Conservation (phyloP, 2,113 vertebrate species). For the Rallus limicola region DNA sequence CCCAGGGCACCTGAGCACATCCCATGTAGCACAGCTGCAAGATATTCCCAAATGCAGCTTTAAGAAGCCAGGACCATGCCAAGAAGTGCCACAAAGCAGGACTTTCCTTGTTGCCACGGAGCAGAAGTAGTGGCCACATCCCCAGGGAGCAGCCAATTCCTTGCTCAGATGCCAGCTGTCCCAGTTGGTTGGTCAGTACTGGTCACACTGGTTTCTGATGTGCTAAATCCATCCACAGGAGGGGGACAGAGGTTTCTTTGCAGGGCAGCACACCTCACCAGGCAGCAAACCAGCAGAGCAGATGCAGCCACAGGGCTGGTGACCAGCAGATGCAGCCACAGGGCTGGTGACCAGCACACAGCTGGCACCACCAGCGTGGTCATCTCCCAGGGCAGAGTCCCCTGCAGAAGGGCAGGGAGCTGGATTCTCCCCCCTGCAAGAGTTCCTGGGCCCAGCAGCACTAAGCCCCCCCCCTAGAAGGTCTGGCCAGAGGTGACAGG, state of each 20-base stretch:
- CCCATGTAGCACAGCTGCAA: accelerated
- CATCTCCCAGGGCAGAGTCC: accelerated
- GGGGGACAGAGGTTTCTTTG: accelerated
- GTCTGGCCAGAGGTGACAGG: accelerated
- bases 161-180: background rate
- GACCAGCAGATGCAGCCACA: too few species aligned
- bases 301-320: too few species aligned
- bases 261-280: accelerated
- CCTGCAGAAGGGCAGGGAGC: background rate
- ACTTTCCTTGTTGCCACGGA: background rate
- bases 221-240: background rate
- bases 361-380: accelerated
- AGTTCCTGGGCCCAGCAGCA: background rate
- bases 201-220: background rate
- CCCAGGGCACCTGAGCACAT: background rate
- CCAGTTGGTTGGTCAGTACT: background rate
- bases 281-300: background rate
- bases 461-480: background rate
- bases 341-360: accelerated
- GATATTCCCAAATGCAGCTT: background rate
- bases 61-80: accelerated
- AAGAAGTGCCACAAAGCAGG: accelerated
- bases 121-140: background rate
- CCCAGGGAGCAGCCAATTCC: accelerated
- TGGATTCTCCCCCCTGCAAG: background rate